Evolutionary conservation across 2,113 vertebrate genomes (phyloP).

Genomic region (Riparia riparia): DNA sequence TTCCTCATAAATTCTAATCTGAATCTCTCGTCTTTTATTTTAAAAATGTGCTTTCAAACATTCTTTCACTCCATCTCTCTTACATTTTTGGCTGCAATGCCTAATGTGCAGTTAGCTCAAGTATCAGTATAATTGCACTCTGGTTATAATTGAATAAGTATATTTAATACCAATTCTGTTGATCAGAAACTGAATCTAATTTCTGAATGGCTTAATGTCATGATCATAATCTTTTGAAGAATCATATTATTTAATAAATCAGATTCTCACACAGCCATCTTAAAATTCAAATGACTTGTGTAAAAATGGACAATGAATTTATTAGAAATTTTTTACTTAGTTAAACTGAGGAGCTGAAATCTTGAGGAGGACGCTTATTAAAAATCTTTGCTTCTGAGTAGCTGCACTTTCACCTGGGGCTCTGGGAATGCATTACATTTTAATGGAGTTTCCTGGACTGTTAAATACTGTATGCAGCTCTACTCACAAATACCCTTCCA

Average conservation of each 20-base stretch:
- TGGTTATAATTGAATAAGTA: not conserved
- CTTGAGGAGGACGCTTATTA: not conserved
- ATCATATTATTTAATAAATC: not conserved
- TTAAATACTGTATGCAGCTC: not conserved
- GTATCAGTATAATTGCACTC: not conserved
- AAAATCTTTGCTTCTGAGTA: not conserved
- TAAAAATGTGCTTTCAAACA: not conserved
- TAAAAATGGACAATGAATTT: not conserved
- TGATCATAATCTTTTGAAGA: not conserved
- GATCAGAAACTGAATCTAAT: constrained; percentile 23
- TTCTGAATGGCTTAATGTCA: not conserved
- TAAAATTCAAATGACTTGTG: not conserved
- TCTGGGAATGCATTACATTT: not conserved
- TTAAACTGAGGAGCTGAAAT: not conserved
- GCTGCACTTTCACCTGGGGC: not conserved
- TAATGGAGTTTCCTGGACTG: not conserved
- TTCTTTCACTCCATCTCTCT: not conserved
- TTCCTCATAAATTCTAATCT: not conserved
- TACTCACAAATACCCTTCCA: not conserved
- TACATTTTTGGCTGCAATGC: not conserved
- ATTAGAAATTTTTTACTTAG: not conserved
- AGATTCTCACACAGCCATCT: not conserved
- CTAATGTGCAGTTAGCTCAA: not conserved
- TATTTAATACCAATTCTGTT: not conserved
- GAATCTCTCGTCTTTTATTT: not conserved